Percentiles rank a stretch among this genome's conserved stretches.
These are phyloP conservation scores for Lasiurus cinereus DNA, from an alignment of 2,113 vertebrate species.

Conservation along the genomic window DNA sequence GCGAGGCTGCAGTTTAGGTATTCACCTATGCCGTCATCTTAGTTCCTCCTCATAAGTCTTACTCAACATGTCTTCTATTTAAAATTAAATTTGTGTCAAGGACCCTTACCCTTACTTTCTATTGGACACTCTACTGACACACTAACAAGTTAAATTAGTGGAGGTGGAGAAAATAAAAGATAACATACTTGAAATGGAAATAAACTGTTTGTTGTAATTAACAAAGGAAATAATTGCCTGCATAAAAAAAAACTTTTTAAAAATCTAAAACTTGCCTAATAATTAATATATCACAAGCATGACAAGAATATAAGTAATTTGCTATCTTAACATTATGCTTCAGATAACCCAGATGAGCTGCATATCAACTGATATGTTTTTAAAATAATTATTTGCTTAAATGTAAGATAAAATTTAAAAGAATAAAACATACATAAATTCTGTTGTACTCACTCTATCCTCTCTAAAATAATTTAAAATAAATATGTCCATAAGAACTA, in stretches of 20 bases:
- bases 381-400: constrained; percentile 16
- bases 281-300: background rate
- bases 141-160: background rate
- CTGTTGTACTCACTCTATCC: background rate
- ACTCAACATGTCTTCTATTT: background rate
- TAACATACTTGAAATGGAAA: background rate
- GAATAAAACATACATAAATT: background rate
- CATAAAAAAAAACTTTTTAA: background rate
- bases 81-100: background rate
- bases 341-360: background rate
- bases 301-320: background rate
- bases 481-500: background rate
- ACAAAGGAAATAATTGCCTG: background rate
- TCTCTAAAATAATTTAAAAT: constrained; percentile 8
- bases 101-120: background rate
- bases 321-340: background rate
- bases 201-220: background rate
- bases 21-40: too few relatives aligned
- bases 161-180: background rate
- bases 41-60: too few relatives aligned
- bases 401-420: background rate
- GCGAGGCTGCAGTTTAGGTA: too few relatives aligned
- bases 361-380: background rate
- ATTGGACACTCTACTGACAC: background rate
- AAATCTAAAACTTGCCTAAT: background rate